Evolutionary conservation across 2,113 vertebrate species (phyloP).

Genomic region (Pseudopipra pipra): DNA sequence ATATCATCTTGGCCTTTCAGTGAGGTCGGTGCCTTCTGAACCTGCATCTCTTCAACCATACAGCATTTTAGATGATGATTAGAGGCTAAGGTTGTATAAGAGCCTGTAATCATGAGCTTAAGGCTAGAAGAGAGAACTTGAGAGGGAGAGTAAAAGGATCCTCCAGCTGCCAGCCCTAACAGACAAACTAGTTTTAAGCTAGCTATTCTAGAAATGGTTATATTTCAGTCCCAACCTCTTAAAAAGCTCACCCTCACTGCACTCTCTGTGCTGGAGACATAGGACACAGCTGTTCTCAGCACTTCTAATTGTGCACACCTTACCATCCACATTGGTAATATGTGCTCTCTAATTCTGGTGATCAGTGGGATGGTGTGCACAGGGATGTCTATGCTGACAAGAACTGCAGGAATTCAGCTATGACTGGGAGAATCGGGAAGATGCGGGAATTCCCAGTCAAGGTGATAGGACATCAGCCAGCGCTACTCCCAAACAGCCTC

Average conservation of each 20-base stretch:
- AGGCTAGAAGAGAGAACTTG: background rate
- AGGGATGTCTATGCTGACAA: background rate
- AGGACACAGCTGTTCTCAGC: background rate
- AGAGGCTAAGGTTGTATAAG: background rate
- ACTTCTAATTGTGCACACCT: background rate
- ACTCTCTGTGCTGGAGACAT: background rate
- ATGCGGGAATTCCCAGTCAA: background rate
- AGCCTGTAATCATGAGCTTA: background rate
- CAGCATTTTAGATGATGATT: background rate
- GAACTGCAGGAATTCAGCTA: background rate
- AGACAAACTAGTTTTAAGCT: background rate
- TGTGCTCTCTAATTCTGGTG: background rate
- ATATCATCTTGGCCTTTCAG: background rate
- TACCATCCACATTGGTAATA: background rate
- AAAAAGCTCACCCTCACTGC: background rate
- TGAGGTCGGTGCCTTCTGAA: background rate
- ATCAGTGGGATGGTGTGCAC: background rate
- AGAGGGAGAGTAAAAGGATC: background rate
- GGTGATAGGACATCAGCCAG: background rate
- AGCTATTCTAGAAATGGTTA: background rate
- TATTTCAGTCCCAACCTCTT: background rate
- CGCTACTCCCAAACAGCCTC: background rate
- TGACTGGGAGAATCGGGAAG: fast-evolving
- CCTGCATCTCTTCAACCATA: background rate
- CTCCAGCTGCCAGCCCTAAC: background rate